Percentiles rank a stretch among this genome's conserved stretches.
Conservation (phyloP, 1,140 invertebrate genomes). For the Amphibalanus amphitrite region DNA sequence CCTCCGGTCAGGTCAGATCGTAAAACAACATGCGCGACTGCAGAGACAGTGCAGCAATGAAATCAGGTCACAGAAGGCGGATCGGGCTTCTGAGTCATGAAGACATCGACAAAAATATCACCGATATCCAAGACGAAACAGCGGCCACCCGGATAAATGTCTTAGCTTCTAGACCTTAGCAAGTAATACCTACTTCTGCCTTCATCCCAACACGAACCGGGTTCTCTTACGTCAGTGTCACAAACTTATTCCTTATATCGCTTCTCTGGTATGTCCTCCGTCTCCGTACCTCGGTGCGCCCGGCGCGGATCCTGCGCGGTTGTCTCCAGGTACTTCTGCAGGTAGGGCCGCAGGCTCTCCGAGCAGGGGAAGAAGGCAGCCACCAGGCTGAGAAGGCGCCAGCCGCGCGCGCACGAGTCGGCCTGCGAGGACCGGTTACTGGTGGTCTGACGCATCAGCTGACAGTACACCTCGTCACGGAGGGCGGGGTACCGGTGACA, state of each 20-base stretch:
- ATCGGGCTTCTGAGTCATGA: too few species aligned
- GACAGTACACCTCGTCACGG: constrained; percentile 94
- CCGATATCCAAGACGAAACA: too few species aligned
- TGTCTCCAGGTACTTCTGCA: constrained; percentile 88
- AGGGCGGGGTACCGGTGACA: constrained; percentile 83
- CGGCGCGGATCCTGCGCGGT: constrained; percentile 85
- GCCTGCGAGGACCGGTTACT: constrained; percentile 79
- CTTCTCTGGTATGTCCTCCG: neutral
- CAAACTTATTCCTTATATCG: neutral
- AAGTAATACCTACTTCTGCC: neutral
- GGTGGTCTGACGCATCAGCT: constrained; percentile 97
- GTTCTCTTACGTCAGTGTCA: neutral
- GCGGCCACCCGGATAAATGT: neutral
- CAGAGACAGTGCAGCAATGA: too few species aligned
- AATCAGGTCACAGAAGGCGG: too few species aligned
- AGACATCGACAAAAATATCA: too few species aligned
- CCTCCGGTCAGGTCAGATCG: too few species aligned
- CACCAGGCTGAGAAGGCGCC: constrained; percentile 93
- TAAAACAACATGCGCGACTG: too few species aligned
- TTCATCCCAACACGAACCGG: neutral
- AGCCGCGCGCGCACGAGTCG: constrained; percentile 89
- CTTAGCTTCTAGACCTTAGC: neutral
- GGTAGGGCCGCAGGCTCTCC: constrained; percentile 74
- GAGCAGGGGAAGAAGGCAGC: constrained; percentile 94
- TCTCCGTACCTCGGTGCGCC: constrained; percentile 51